Percentiles rank a stretch among this genome's conserved stretches.
These are phyloP conservation scores for Ispidina lecontei DNA, from an alignment of 2,797 vertebrate genomes.

Conservation along the genomic window DNA sequence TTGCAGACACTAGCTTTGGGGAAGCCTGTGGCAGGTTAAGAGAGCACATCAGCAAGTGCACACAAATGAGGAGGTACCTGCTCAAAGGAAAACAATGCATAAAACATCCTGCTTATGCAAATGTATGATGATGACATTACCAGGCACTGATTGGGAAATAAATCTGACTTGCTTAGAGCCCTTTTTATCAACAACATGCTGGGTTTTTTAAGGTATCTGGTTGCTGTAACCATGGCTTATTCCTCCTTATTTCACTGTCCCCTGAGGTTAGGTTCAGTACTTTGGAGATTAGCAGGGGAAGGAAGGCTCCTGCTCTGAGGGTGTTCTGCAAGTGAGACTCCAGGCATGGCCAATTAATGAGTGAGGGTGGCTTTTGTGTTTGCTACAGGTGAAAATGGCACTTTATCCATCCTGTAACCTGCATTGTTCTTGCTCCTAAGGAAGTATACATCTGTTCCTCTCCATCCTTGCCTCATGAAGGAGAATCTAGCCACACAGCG, in stretches of 20 bases:
- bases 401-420: neutral
- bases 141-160: slow-evolving; percentile 55
- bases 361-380: neutral
- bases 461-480: accelerated
- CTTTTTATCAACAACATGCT: neutral
- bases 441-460: neutral
- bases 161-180: neutral
- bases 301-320: neutral
- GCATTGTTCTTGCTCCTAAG: neutral
- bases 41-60: neutral
- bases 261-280: neutral
- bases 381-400: neutral
- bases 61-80: neutral
- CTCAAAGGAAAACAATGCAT: slow-evolving; percentile 39
- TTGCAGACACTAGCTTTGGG: slow-evolving; percentile 53
- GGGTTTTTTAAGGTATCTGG: neutral
- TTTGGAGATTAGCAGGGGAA: neutral
- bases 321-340: neutral
- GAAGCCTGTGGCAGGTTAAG: slow-evolving; percentile 44
- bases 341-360: neutral
- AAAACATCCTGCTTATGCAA: slow-evolving; percentile 40
- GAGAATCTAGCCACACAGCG: neutral
- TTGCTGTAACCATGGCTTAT: neutral
- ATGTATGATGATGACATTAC: slow-evolving; percentile 50
- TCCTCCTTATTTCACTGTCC: neutral